Conservation (phyloP, 2,113 vertebrate species). For the Harpagus bidentatus region DNA sequence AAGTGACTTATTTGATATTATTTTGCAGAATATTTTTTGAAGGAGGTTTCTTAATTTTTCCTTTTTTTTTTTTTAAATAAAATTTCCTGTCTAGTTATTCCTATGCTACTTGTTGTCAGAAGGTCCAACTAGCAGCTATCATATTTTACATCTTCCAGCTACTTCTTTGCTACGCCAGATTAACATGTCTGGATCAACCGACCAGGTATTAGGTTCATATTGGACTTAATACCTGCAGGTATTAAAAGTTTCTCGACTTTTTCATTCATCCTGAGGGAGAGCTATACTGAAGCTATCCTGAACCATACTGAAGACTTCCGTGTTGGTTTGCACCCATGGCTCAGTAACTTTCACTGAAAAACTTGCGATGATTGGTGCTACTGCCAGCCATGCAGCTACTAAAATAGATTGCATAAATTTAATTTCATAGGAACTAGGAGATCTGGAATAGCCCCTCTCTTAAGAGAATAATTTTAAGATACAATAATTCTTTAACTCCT, state of each 20-base stretch:
- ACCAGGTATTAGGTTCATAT: not conserved
- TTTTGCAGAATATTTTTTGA: not conserved
- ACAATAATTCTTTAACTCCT: not conserved
- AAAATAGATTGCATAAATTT: not conserved
- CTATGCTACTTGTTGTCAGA: not conserved
- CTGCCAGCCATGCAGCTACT: not conserved
- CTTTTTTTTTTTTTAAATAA: not conserved
- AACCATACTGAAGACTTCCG: not conserved
- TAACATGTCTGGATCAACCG: not conserved
- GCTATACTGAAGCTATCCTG: not conserved
- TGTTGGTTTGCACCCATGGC: not conserved
- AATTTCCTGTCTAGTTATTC: not conserved
- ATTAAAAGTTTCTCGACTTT: not conserved
- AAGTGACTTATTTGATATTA: not conserved
- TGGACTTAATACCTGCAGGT: not conserved
- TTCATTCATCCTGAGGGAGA: not conserved
- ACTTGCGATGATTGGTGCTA: not conserved
- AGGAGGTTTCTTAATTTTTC: not conserved
- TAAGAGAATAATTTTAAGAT: not conserved
- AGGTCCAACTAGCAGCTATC: not conserved
- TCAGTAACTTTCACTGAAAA: not conserved
- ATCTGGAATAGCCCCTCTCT: not conserved
- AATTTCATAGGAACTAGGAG: conserved; percentile 1
- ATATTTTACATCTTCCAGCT: not conserved
- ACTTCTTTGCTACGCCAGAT: not conserved